These are phyloP conservation scores for Enteromius unitaeniatus DNA, from an alignment of 2,797 vertebrate species.

Conservation along the genomic window DNA sequence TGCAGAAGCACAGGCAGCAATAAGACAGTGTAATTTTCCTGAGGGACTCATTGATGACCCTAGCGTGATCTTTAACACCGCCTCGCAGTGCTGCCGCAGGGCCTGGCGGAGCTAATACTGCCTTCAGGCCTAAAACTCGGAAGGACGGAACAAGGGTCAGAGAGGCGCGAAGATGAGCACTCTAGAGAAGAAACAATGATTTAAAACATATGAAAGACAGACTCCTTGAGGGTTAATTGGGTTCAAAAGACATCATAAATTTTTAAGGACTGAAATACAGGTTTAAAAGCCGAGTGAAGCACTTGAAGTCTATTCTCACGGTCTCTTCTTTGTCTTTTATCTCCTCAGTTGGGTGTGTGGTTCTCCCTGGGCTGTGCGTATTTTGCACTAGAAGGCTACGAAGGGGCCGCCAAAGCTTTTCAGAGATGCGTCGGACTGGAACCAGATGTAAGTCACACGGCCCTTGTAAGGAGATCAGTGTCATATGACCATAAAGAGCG, in stretches of 20 bases:
- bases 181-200: constrained; percentile 8
- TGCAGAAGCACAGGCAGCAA: constrained; percentile 43
- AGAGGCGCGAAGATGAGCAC: constrained; percentile 6
- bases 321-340: background rate
- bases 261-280: constrained; percentile 18
- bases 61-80: constrained; percentile 48
- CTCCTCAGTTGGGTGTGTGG: constrained; percentile 91
- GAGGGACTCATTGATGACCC: constrained; percentile 55
- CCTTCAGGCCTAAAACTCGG: constrained; percentile 33
- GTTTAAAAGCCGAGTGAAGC: constrained; percentile 18
- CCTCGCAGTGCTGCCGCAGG: constrained; percentile 26
- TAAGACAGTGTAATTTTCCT: constrained; percentile 57
- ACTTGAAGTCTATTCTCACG: constrained; percentile 21
- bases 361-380: constrained; percentile 96
- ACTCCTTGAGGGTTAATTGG: constrained; percentile 26
- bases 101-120: constrained; percentile 13
- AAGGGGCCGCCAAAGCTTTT: constrained; percentile 91
- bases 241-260: constrained; percentile 31
- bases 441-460: constrained; percentile 87
- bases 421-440: constrained; percentile 92
- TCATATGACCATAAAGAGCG: constrained; percentile 25
- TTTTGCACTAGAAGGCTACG: constrained; percentile 88
- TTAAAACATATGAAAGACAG: background rate
- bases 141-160: constrained; percentile 9
- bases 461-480: constrained; percentile 27